Conservation (phyloP, 2,113 vertebrate species). For the Morone chrysops region DNA sequence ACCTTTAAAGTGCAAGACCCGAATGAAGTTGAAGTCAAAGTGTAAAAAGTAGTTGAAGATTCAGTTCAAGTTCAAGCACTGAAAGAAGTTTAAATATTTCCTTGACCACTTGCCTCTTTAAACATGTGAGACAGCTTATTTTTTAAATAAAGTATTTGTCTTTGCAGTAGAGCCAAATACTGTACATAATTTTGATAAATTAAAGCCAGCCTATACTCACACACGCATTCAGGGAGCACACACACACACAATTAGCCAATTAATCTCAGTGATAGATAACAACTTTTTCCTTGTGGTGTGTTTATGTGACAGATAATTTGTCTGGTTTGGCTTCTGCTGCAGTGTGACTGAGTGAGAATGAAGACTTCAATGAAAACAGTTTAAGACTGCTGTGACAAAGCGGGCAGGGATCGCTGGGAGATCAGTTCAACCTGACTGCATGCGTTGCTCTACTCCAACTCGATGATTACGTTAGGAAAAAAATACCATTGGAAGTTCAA, state of each 20-base stretch:
- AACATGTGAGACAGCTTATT: conserved; percentile 3
- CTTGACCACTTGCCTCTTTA: not conserved
- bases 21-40: not conserved
- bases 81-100: conserved; percentile 12
- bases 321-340: conserved; percentile 57
- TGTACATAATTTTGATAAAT: conserved; percentile 14
- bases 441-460: conserved; percentile 35
- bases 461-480: conserved; percentile 7
- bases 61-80: not conserved
- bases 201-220: not conserved
- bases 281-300: conserved; percentile 16
- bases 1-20: too few species aligned
- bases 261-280: conserved; percentile 46
- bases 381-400: conserved; percentile 38
- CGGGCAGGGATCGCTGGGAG: conserved; percentile 14
- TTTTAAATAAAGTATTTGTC: conserved; percentile 26
- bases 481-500: conserved; percentile 46
- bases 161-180: conserved; percentile 19
- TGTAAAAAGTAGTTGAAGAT: not conserved
- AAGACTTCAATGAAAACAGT: conserved; percentile 43
- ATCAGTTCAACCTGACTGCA: conserved; percentile 49
- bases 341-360: conserved; percentile 33
- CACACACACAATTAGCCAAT: conserved; percentile 27
- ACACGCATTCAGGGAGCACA: not conserved
- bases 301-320: conserved; percentile 54